Conservation (phyloP, 2,888 invertebrate species). For the Nomada ruficornis region DNA sequence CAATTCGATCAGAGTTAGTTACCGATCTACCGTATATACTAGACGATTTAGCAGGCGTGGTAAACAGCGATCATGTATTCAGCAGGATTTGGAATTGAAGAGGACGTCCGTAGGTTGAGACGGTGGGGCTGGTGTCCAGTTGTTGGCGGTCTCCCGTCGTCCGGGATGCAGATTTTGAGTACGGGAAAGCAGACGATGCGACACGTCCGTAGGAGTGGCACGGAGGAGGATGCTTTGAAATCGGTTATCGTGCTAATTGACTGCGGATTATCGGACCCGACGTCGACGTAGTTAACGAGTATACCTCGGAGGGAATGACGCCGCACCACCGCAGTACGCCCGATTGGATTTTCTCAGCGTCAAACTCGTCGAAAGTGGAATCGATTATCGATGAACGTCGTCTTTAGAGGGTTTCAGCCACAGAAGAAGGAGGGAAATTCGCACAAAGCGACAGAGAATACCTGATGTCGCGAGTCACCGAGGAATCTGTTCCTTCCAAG, state of each 20-base stretch:
- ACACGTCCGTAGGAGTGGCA: not conserved
- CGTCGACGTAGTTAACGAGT: slow-evolving; percentile 43
- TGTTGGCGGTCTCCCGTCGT: not conserved
- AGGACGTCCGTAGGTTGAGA: not conserved
- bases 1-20: slow-evolving; percentile 29
- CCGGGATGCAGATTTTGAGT: slow-evolving; percentile 9
- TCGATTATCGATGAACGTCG: slow-evolving; percentile 43
- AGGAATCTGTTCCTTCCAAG: not conserved
- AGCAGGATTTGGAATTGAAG: slow-evolving; percentile 5
- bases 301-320: slow-evolving; percentile 28
- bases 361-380: slow-evolving; percentile 23
- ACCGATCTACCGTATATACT: slow-evolving; percentile 19
- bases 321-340: not conserved
- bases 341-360: slow-evolving; percentile 35
- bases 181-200: slow-evolving; percentile 18
- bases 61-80: slow-evolving; percentile 32
- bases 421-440: too few species aligned
- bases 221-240: slow-evolving; percentile 21
- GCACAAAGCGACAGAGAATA: not conserved
- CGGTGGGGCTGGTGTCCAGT: too few species aligned
- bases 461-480: not conserved
- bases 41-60: slow-evolving; percentile 43
- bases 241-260: slow-evolving; percentile 58
- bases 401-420: not conserved
- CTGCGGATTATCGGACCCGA: slow-evolving; percentile 45